Base-by-base conservation (phyloP, 2,113 vertebrate genomes). In the Eidolon helvum region DNA sequence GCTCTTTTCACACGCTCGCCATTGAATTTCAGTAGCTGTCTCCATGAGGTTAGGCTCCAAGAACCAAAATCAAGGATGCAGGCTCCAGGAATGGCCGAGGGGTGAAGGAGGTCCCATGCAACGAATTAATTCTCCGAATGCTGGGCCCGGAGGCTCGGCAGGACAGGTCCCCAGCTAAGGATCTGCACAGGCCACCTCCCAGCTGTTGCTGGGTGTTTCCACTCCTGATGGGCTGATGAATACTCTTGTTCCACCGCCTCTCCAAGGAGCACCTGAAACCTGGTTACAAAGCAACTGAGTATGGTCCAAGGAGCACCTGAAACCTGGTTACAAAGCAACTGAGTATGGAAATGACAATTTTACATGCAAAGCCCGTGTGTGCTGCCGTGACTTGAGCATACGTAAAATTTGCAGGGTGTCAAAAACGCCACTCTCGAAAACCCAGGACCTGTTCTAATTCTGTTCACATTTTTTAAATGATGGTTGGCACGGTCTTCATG, bases 381-480 rank as follows among this genome's bases (percentile, higher is more conserved):
- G 26, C 87, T 72, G 88, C 77, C 55, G 10, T 66, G 88, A 63
- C 90, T 83, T n/a, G 33, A 61, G 43, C 80, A 92, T 30, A 59
- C n/a, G 85, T 69, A 50, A 94, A 94, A 88, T n/a, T 15, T 68
- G 86, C 57, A 80, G 59, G 30, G 85, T 69, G 88, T 91, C 92
- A 59, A 74, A 90, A 84, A 91, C 65, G 78, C 88, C 77, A n/a
- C 72, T 74, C 88, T 86, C 84, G 50, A 82, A 94, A 83, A 74
- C 7, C 33, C 38, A 55, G 57, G 78, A 83, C 45, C 48, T 92
- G 30, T 66, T 87, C 68, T 78, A 45, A 90, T 57, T 68, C 78
- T 72, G 74, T 80, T 94, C 91, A 89, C 74, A 79, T 85, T 92
- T 93, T 91, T 86, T 10, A 92, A 96, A 83, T 40, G 55, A 90